Conservation (phyloP, 1,140 invertebrate species). For the Mactra quadrangularis region DNA sequence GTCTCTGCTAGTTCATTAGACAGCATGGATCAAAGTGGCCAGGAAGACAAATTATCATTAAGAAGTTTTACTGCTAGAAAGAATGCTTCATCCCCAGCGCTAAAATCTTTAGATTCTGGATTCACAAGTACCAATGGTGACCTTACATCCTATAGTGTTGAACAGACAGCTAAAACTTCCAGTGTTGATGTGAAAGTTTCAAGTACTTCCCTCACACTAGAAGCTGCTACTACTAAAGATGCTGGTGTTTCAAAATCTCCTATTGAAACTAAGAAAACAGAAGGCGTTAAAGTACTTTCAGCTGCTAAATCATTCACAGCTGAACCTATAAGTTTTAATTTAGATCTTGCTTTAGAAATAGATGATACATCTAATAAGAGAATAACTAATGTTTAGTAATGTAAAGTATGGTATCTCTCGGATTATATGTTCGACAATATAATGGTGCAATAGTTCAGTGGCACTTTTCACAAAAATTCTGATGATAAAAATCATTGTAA, state of each 20-base stretch:
- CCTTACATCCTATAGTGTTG: not conserved
- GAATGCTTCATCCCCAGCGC: constrained; percentile 7
- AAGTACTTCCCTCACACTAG: not conserved
- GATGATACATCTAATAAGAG: not conserved
- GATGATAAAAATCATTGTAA: no score
- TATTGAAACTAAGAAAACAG: not conserved
- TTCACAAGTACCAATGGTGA: not conserved
- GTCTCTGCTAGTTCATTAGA: constrained; percentile 4
- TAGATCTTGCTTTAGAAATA: constrained; percentile 6
- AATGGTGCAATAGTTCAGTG: no score
- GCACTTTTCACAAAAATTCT: no score
- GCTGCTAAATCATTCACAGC: not conserved
- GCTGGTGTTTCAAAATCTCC: not conserved
- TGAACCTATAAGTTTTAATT: not conserved
- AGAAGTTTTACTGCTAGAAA: not conserved
- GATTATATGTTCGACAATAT: no score
- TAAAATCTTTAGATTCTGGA: not conserved
- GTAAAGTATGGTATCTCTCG: no score
- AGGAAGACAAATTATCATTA: not conserved
- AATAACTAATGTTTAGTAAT: constrained; percentile 16
- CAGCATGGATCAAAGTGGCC: not conserved
- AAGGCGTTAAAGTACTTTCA: not conserved
- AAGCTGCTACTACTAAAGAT: not conserved
- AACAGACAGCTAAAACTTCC: not conserved
- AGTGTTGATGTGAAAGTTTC: not conserved